phyloP scores from a whole-genome alignment of 2,888 invertebrate species.

The Serrognathus titanus region DNA sequence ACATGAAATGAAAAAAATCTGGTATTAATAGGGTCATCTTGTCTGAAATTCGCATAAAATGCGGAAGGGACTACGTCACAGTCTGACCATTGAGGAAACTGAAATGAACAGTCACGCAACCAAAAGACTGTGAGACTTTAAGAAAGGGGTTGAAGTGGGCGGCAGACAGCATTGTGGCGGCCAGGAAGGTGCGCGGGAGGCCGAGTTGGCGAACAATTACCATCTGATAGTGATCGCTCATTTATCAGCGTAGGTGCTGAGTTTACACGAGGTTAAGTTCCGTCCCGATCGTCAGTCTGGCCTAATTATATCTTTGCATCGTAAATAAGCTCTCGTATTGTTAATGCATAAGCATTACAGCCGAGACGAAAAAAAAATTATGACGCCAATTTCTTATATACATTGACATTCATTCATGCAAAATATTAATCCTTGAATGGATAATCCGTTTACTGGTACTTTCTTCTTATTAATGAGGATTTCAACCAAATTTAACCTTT shows the following conservation, averaged over 20 bases:
- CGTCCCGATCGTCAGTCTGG: slow-evolving; percentile 3
- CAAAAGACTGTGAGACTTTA: slow-evolving; percentile 6
- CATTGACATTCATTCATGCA: too few relatives aligned
- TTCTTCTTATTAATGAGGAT: too few relatives aligned
- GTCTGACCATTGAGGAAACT: background rate
- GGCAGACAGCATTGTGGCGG: slow-evolving; percentile 25
- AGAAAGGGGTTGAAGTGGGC: slow-evolving; percentile 19
- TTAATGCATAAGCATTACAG: background rate
- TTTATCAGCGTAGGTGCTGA: slow-evolving; percentile 24
- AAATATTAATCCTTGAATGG: too few relatives aligned
- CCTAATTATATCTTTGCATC: slow-evolving; percentile 2
- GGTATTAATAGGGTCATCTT: slow-evolving; percentile 13
- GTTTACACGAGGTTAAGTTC: slow-evolving; percentile 10
- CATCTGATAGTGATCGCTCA: slow-evolving; percentile 24
- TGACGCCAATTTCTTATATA: background rate
- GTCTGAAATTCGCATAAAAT: slow-evolving; percentile 17
- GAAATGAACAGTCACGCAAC: background rate
- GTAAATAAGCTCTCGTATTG: background rate
- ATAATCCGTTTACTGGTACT: too few relatives aligned
- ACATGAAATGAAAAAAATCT: background rate
- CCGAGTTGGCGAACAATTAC: slow-evolving; percentile 28
- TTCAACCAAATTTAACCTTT: too few relatives aligned
- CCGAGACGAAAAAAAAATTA: background rate
- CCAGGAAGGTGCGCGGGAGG: slow-evolving; percentile 29
- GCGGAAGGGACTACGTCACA: slow-evolving; percentile 14